Evolutionary conservation across 2,113 vertebrate genomes (phyloP).

Genomic region (Urocitellus parryii): DNA sequence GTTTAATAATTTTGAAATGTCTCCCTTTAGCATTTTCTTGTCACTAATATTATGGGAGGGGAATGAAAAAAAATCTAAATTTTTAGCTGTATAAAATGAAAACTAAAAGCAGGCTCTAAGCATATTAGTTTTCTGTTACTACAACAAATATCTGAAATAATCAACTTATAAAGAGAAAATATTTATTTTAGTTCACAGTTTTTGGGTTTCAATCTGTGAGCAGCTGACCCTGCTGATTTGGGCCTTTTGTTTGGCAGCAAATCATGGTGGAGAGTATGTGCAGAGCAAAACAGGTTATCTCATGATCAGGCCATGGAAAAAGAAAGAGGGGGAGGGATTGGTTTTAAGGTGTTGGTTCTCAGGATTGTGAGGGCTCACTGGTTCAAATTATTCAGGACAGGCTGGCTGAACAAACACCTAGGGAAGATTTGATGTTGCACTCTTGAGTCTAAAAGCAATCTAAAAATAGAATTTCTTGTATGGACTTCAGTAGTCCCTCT

Average conservation of each 20-base stretch:
- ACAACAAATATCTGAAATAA: too few species aligned
- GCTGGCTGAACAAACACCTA: neutral
- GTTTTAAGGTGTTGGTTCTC: neutral
- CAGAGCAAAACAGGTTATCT: neutral
- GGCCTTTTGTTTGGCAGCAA: neutral
- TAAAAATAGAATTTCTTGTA: too few species aligned
- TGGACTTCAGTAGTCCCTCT: neutral
- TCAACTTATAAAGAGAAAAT: too few species aligned
- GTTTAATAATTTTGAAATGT: neutral
- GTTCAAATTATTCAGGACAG: neutral
- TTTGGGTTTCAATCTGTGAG: neutral
- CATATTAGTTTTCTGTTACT: too few species aligned
- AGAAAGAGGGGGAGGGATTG: neutral
- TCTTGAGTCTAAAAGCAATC: too few species aligned
- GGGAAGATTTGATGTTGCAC: too few species aligned
- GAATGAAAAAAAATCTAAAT: neutral
- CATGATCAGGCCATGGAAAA: neutral
- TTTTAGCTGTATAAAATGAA: neutral
- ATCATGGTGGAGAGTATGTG: too few species aligned
- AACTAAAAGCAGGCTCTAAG: neutral
- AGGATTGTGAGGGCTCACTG: neutral
- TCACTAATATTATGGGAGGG: neutral
- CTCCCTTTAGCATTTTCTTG: constrained; percentile 2
- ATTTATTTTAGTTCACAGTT: neutral
- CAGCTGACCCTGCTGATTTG: neutral